Base-by-base conservation (phyloP, 2,888 invertebrate species). In the Phalera bucephala region DNA sequence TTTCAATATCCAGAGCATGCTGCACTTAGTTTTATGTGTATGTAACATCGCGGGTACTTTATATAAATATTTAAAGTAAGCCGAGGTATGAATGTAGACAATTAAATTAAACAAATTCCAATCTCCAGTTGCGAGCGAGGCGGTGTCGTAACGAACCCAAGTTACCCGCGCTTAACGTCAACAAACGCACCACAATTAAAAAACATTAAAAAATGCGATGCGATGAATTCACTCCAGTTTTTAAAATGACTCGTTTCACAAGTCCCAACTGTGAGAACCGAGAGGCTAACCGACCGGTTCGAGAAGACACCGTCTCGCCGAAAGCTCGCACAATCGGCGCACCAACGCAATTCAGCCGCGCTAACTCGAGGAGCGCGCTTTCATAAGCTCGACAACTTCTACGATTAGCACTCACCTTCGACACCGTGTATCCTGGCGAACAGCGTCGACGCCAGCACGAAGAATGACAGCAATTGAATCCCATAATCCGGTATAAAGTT, bases 401-500 rank as follows among this genome's bases (percentile, higher is more conserved):
- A 54, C 61, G 65, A 63, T 57, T 65, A 77, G 61, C 59, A 80
- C 91, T 82, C 81, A 92, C 92, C 92, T 91, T 91, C 91, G 72
- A 91, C 91, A 64, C 85, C 80, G 53, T 86, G 84, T 64, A 91
- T 83, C 67, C 87, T 80, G 64, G 87, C 64, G 40, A 83, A 73
- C 74, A 88, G 65, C 64, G 82, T 72, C 64, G 85, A 75, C 78
- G 89, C 68, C 77, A 84, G 52, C 52, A 91, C 72, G 56, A 80
- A 74, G 64, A 88, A 60, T 61, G 77, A 79, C 76, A 90, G 80
- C 84, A 91, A 85, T 84, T 82, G 91, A 91, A 92, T 92, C 91
- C 92, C 91, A 91, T 92, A 92, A 91, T 92, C 92, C 92, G 91
- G 91, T 89, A 84, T 90, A 90, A 90, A 91, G 91, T 92, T 91